Percentiles rank a stretch among this genome's conserved stretches.
These are phyloP conservation scores for Miltochrista miniata DNA, from an alignment of 2,888 invertebrate species.

Conservation along the genomic window DNA sequence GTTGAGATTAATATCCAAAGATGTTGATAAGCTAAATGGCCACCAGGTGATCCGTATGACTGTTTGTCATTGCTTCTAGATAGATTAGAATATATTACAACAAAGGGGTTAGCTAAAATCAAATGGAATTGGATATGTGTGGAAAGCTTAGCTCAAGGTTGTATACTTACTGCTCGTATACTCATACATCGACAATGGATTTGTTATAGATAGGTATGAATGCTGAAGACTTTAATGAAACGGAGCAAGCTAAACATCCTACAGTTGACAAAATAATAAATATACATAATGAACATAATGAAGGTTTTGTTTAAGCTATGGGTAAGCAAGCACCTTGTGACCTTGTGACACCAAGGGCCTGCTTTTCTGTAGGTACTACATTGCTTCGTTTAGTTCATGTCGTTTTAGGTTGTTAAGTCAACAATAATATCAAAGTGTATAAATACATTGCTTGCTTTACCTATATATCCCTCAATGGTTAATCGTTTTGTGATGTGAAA, in stretches of 20 bases:
- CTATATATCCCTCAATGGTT: no score
- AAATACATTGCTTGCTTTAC: no score
- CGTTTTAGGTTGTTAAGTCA: no score
- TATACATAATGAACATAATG: neutral
- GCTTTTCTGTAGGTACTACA: no score
- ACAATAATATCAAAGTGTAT: no score
- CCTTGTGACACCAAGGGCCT: no score
- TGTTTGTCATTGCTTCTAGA: conserved; percentile 23
- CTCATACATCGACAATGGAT: conserved; percentile 36
- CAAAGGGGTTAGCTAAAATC: neutral
- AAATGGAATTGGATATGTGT: conserved; percentile 25
- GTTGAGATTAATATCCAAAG: conserved; percentile 6
- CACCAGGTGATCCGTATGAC: conserved; percentile 37
- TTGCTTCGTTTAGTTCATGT: no score
- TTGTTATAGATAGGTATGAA: conserved; percentile 41
- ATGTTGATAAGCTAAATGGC: conserved; percentile 5
- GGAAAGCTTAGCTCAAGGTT: conserved; percentile 12
- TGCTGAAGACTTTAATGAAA: conserved; percentile 18
- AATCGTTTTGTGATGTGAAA: no score
- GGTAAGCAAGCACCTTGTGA: no score
- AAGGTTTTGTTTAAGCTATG: no score
- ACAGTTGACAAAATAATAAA: no score
- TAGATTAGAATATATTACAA: conserved; percentile 2
- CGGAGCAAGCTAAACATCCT: conserved; percentile 14
- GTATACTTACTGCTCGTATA: conserved; percentile 6